Evolutionary conservation across 2,113 vertebrate species (phyloP), one percentile per base, ranked within the genome.

Genomic region (Dendrocopos noguchii): DNA sequence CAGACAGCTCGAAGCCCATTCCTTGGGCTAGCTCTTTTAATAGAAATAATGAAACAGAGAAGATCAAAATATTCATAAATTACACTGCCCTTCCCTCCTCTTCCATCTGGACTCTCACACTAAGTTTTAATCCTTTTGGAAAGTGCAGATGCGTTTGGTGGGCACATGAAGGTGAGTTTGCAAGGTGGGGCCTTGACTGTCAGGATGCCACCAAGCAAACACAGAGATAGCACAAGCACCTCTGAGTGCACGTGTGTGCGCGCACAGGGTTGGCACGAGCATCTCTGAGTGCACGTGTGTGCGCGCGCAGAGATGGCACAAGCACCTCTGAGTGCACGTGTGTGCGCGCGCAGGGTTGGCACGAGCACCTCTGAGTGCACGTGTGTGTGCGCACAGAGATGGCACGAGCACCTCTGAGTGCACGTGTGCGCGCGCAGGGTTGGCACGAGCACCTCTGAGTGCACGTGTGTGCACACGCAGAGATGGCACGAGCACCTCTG

Each of bases 21-120:
- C 71, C 42, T 18, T 3, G 50, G 24, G n/a, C 71, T 80, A 53
- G 27, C 15, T 85, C 57, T 68, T 88, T 63, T 84, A 65, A 80
- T 91, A 75, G 42, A 59, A 61, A 94, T 52, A 94, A 94, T 75
- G 31, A 80, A 94, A 84, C 1, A 10, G 39, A 68, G 76, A 65
- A 81, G 68, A 83, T 55, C 31, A 78, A 90, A 83, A 91, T n/a
- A 72, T 14, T 78, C 19, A 15, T 15, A 68, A 94, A 86, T 42
- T 19, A 46, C 0, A 0, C 29, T 44, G 57, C 36, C 12, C 7
- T 71, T 33, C 9, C 56, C 63, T 68, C 20, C 25, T 46, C 64
- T 78, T 61, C 80, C 74, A 61, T 50, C 74, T 57, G 3, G 16
- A 15, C 34, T 68, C 42, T 74, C 42, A 42, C 14, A 25, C 7